phyloP scores from a whole-genome alignment of 2,888 invertebrate genomes.

The Morinoia aosen region DNA sequence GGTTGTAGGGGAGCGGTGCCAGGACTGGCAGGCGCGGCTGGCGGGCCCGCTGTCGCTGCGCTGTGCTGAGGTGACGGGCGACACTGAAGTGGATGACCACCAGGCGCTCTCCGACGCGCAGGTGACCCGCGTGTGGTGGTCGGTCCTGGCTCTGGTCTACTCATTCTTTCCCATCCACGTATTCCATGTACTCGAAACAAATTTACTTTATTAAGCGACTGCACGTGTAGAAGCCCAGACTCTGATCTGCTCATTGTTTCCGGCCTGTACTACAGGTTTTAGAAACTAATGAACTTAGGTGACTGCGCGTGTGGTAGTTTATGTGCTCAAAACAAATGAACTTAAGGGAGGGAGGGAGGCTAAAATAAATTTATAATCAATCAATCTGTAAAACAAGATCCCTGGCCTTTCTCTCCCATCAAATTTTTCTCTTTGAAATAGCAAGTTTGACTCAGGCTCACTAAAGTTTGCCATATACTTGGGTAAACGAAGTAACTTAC shows the following conservation, averaged over 20 bases:
- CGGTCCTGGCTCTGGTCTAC: not conserved
- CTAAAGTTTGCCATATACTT: too few relatives aligned
- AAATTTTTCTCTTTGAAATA: too few relatives aligned
- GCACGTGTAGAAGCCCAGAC: too few relatives aligned
- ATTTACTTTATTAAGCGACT: not conserved
- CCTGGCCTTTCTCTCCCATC: too few relatives aligned
- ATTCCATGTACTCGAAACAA: not conserved
- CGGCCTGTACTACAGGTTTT: too few relatives aligned
- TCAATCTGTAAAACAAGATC: too few relatives aligned
- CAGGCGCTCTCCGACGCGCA: constrained; percentile 71
- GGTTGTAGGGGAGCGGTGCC: constrained; percentile 80
- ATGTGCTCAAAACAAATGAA: not conserved
- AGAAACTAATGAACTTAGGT: constrained; percentile 66
- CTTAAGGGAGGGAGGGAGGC: not conserved
- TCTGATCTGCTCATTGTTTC: too few relatives aligned
- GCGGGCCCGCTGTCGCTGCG: constrained; percentile 75
- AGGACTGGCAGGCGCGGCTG: constrained; percentile 83
- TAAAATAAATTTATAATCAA: too few relatives aligned
- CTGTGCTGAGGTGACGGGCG: constrained; percentile 83
- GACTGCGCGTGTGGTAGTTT: not conserved
- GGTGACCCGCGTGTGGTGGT: constrained; percentile 31
- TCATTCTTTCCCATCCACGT: not conserved
- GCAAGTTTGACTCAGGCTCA: too few relatives aligned
- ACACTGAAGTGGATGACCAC: constrained; percentile 79
- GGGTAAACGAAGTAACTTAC: too few relatives aligned